Conservation (phyloP, 2,797 vertebrate species). For the Tympanoctomys barrerae region DNA sequence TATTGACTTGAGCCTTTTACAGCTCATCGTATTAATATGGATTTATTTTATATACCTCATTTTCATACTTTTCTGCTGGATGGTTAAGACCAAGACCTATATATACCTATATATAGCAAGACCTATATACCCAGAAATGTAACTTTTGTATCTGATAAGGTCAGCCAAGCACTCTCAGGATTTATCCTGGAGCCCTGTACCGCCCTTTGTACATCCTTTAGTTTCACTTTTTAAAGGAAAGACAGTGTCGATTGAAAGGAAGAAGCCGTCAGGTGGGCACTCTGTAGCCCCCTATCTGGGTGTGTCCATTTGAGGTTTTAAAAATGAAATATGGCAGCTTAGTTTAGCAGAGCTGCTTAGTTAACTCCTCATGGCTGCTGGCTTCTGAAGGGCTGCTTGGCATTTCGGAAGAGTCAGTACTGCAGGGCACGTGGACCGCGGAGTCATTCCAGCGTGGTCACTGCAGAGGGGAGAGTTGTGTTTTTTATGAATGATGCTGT, state of each 20-base stretch:
- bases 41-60: too few relatives aligned
- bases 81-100: too few relatives aligned
- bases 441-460: background rate
- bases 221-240: too few relatives aligned
- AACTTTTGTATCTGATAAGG: too few relatives aligned
- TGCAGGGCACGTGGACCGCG: background rate
- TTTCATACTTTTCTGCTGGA: too few relatives aligned
- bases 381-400: background rate
- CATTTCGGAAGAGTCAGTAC: accelerated
- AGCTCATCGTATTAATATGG: too few relatives aligned
- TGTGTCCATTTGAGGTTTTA: background rate
- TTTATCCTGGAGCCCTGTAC: too few relatives aligned
- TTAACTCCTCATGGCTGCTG: background rate
- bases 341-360: background rate
- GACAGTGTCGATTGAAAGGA: background rate
- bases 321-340: background rate
- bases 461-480: background rate
- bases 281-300: background rate
- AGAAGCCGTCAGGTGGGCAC: background rate
- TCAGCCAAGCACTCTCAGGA: too few relatives aligned
- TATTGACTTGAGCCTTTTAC: too few relatives aligned
- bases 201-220: too few relatives aligned
- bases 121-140: too few relatives aligned
- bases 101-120: too few relatives aligned
- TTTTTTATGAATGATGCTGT: background rate